These are phyloP conservation scores for Acanthosepion lycidas DNA, from an alignment of 2,888 invertebrate species.

Conservation along the genomic window DNA sequence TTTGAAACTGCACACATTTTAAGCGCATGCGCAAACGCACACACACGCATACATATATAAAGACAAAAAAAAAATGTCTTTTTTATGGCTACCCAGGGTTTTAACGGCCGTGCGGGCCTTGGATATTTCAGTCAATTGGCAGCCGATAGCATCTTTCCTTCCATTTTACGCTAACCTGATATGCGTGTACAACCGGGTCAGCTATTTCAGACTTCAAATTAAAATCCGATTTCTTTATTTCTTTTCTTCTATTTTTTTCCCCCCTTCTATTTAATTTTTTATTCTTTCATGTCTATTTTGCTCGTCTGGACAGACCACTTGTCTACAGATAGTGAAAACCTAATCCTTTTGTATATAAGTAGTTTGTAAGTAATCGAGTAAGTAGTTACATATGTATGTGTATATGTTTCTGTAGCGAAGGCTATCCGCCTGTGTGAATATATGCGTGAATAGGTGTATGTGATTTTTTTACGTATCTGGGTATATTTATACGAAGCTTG, in stretches of 20 bases:
- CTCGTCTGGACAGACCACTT: slow-evolving; percentile 20
- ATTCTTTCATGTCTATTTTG: neutral
- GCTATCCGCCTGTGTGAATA: neutral
- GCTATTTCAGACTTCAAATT: slow-evolving; percentile 13
- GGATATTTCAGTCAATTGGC: neutral
- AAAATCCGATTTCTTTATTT: neutral
- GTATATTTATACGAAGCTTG: too few species aligned
- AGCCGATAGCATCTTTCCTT: neutral
- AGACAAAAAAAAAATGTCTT: too few species aligned
- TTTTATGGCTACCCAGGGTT: neutral
- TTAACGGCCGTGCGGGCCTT: neutral
- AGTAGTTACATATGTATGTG: neutral
- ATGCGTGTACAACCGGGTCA: slow-evolving; percentile 33
- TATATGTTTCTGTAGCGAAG: neutral
- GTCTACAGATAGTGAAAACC: neutral
- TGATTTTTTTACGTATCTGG: too few species aligned
- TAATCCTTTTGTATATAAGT: slow-evolving; percentile 21
- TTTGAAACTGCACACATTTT: neutral
- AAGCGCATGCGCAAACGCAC: too few species aligned
- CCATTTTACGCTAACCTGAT: neutral
- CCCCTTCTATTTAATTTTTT: neutral
- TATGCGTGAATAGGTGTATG: too few species aligned
- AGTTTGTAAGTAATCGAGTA: slow-evolving; percentile 2
- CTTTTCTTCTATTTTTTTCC: neutral
- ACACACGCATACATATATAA: too few species aligned